A percentile compares a stretch with the other conserved stretches of the same genome.
These are phyloP conservation scores for Burhinus bistriatus DNA, from an alignment of 2,113 vertebrate species.

Conservation along the genomic window DNA sequence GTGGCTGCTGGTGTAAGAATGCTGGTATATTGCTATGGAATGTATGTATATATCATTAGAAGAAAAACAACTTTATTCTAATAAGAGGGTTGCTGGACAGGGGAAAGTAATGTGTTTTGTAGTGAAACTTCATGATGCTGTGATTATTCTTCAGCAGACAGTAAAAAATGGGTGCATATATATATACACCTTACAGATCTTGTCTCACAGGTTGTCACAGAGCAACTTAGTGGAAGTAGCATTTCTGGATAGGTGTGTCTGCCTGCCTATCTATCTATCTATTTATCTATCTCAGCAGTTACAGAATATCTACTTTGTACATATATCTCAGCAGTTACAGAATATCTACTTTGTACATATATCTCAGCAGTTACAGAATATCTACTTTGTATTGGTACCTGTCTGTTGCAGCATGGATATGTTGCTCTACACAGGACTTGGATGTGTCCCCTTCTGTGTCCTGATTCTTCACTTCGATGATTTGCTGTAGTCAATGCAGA, in stretches of 20 bases:
- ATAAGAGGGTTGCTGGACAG: background rate
- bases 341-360: too few species aligned
- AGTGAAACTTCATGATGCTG: background rate
- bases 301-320: background rate
- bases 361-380: background rate
- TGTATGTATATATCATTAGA: background rate
- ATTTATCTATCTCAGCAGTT: background rate
- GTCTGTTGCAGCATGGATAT: background rate
- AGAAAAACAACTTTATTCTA: background rate
- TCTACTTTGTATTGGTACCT: background rate
- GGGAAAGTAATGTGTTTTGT: background rate
- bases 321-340: too few species aligned
- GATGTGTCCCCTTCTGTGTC: background rate
- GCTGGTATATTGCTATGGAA: background rate
- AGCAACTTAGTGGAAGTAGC: background rate
- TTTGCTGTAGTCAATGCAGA: background rate
- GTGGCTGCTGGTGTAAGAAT: background rate
- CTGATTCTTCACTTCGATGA: background rate
- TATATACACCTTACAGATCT: background rate
- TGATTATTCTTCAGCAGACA: background rate
- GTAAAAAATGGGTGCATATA: background rate
- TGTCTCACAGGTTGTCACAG: background rate
- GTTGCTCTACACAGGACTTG: background rate
- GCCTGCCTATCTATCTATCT: background rate
- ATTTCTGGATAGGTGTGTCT: background rate